These are phyloP conservation scores for Neopelma chrysocephalum DNA, from an alignment of 2,797 vertebrate species.

Conservation along the genomic window DNA sequence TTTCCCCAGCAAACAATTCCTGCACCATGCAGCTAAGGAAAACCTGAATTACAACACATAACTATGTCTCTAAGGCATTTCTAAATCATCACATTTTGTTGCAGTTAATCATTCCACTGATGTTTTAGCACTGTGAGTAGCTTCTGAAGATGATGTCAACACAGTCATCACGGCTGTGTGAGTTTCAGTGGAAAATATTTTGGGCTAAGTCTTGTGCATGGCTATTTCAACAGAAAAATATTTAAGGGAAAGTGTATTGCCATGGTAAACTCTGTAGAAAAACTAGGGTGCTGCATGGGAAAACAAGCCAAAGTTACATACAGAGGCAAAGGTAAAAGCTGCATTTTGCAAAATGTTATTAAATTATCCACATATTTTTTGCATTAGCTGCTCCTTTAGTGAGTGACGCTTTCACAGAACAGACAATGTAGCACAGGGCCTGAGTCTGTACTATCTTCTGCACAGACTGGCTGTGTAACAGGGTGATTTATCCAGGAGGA, in stretches of 20 bases:
- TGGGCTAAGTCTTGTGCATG: neutral
- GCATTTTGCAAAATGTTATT: neutral
- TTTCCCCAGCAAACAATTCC: neutral
- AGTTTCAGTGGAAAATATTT: conserved; percentile 28
- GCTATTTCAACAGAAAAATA: conserved; percentile 33
- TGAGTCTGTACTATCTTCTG: neutral
- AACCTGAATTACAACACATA: neutral
- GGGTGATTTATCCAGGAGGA: neutral
- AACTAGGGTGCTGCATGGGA: neutral
- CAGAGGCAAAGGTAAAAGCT: neutral
- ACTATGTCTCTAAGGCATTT: neutral
- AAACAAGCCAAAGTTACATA: neutral
- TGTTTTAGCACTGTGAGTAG: neutral
- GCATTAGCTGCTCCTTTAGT: neutral
- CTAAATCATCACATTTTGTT: neutral
- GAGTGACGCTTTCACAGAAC: neutral
- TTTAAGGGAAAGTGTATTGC: conserved; percentile 21
- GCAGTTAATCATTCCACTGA: neutral
- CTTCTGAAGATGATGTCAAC: conserved; percentile 23
- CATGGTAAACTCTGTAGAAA: neutral
- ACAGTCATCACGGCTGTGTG: neutral
- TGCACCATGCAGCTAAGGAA: neutral
- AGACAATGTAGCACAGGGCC: fast-evolving
- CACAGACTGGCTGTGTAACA: neutral
- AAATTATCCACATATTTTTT: neutral